A percentile compares a stretch with the other conserved stretches of the same genome.
phyloP scores from a whole-genome alignment of 2,888 invertebrate genomes.

The Cheilosia variabilis region DNA sequence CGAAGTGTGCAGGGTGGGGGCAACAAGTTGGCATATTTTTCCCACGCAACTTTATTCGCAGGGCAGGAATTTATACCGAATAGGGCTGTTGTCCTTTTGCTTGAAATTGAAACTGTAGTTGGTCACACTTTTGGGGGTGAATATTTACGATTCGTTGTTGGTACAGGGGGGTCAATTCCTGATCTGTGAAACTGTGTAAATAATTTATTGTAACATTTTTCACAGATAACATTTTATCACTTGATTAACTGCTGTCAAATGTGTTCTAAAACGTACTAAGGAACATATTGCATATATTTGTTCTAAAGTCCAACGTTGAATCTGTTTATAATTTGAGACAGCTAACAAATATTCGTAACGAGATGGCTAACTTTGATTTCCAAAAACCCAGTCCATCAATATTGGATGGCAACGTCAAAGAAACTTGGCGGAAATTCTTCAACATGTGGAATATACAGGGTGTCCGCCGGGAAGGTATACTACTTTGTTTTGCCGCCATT shows the following conservation, averaged over 20 bases:
- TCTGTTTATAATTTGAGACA: not conserved
- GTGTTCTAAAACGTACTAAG: too few relatives aligned
- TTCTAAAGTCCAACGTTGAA: not conserved
- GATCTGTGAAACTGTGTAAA: too few relatives aligned
- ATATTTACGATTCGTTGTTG: too few relatives aligned
- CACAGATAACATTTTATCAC: too few relatives aligned
- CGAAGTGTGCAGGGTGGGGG: not conserved
- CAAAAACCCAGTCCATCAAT: not conserved
- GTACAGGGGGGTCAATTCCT: too few relatives aligned
- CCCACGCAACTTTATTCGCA: conserved; percentile 11
- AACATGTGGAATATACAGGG: conserved; percentile 1
- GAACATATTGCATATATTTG: not conserved
- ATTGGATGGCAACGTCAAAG: conserved; percentile 1
- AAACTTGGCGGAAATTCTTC: not conserved
- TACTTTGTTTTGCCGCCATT: too few relatives aligned
- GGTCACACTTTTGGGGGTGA: too few relatives aligned
- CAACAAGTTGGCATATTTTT: conserved; percentile 9
- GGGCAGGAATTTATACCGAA: not conserved
- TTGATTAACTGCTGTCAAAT: too few relatives aligned
- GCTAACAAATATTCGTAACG: not conserved
- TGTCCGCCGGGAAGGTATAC: too few relatives aligned
- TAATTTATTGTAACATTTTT: too few relatives aligned
- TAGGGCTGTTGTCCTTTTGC: too few relatives aligned
- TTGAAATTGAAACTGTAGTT: too few relatives aligned
- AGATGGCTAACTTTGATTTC: not conserved